Evolutionary conservation across 1,140 invertebrate genomes (phyloP), one percentile per base, ranked within the genome.

Genomic region (Drosophila mauritiana): DNA sequence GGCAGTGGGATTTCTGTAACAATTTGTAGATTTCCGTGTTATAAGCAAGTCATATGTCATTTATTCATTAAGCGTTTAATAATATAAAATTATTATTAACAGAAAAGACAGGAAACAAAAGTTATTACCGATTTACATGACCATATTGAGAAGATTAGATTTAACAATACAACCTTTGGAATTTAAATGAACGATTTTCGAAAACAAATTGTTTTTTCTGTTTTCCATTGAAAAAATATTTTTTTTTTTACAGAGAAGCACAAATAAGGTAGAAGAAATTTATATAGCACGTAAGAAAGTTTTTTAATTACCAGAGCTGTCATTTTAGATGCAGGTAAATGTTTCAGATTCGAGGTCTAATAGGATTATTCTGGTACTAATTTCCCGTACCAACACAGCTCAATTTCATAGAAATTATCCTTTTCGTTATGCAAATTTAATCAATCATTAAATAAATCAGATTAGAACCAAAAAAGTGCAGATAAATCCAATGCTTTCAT

Each of bases 31-130:
- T 63, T 40, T 34, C 11, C 48, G 43, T 49, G 25, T 48, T 20
- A 37, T 54, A 27, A 36, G 17, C 27, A 37, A 31, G 8, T 31
- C 49, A 22, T 22, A 11, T 25, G 62, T 70, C 42, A 55, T 48
- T 69, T 36, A 48, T 51, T 20, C 10, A 57, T 48, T 49, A 49
- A 69, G 51, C 43, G 63, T 49, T 70, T 25, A 55, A 69, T 36
- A 15, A 27, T 25, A 36, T 12, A 69, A 69, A 49, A 49, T 12
- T 36, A 49, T 69, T 48, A 70, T 56, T 68, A 53, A 67, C 31
- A 39, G 55, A 53, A 36, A 25, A 52, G 20, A 20, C 7, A 10
- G 7, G 37, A 67, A 31, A 39, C 46, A 67, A 36, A 20, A 52
- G n/a, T 27, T 37, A 52, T 27, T 52, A 53, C 45, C 34, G n/a